These are phyloP conservation scores for Drosophila phalerata DNA, from an alignment of 2,888 invertebrate genomes.

Conservation along the genomic window DNA sequence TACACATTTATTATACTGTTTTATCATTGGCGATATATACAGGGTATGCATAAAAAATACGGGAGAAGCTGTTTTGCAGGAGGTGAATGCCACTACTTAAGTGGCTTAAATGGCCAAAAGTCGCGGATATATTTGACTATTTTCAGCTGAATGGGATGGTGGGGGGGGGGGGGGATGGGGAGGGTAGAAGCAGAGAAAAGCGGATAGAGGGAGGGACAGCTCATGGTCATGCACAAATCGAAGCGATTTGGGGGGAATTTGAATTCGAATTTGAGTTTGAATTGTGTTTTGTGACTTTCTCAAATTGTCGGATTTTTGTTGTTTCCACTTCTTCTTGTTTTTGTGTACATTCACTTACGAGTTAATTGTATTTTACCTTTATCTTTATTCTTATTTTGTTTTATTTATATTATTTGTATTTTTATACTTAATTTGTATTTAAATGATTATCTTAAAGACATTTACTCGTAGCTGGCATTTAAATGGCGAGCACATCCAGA, in stretches of 20 bases:
- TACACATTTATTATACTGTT: too few relatives aligned
- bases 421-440: conserved; percentile 27
- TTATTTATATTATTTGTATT: conserved; percentile 44
- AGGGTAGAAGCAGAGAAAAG: not conserved
- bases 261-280: conserved; percentile 49
- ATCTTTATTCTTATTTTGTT: conserved; percentile 14
- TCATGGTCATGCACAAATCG: conserved; percentile 39
- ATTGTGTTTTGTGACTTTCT: conserved; percentile 68
- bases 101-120: conserved; percentile 70
- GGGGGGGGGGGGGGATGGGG: too few relatives aligned
- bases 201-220: not conserved
- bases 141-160: not conserved
- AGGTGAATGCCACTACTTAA: conserved; percentile 77
- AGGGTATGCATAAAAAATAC: conserved; percentile 38
- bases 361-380: conserved; percentile 36
- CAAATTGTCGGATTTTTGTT: conserved; percentile 63
- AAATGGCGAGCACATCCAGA: conserved; percentile 54
- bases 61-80: conserved; percentile 52
- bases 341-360: conserved; percentile 69
- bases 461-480: conserved; percentile 61
- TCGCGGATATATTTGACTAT: conserved; percentile 32
- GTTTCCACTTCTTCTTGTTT: conserved; percentile 8
- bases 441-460: conserved; percentile 54
- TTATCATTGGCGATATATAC: too few relatives aligned
- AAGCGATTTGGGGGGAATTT: conserved; percentile 34